A percentile compares a stretch with the other conserved stretches of the same genome.
phyloP scores from a whole-genome alignment of 23 tunicate genomes.

The Pegea sp. region DNA sequence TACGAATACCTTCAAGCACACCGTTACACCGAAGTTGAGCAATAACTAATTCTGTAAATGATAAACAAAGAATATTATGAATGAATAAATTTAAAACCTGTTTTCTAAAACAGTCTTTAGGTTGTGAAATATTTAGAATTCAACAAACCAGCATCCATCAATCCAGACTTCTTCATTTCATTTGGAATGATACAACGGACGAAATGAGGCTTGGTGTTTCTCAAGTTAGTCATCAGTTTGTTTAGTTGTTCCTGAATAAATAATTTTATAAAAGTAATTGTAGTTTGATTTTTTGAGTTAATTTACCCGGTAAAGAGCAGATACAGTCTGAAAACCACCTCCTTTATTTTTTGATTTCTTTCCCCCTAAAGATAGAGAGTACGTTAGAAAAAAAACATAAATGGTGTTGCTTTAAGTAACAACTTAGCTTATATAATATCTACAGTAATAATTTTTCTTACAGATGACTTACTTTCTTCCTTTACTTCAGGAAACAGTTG shows the following conservation, averaged over 20 bases:
- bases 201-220: conserved; percentile 93
- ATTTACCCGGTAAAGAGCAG: conserved; percentile 66
- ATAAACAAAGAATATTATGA: background rate
- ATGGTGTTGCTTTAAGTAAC: too few relatives aligned
- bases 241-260: conserved; percentile 47
- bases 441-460: too few relatives aligned
- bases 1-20: conserved; percentile 91
- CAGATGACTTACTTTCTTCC: conserved; percentile 14
- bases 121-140: background rate
- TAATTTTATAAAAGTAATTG: background rate
- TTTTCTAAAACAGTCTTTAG: too few relatives aligned
- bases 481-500: conserved; percentile 50
- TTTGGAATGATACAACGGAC: conserved; percentile 95
- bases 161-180: conserved; percentile 77
- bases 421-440: too few relatives aligned
- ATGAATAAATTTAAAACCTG: background rate
- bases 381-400: too few relatives aligned
- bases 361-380: too few relatives aligned
- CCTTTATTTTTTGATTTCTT: conserved; percentile 76
- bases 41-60: conserved; percentile 39
- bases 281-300: too few relatives aligned
- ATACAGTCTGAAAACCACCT: conserved; percentile 96
- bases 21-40: conserved; percentile 90
- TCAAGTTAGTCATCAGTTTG: conserved; percentile 91
- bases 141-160: conserved; percentile 48